phyloP scores from a whole-genome alignment of 2,113 vertebrate species.

The Muntiacus reevesi region DNA sequence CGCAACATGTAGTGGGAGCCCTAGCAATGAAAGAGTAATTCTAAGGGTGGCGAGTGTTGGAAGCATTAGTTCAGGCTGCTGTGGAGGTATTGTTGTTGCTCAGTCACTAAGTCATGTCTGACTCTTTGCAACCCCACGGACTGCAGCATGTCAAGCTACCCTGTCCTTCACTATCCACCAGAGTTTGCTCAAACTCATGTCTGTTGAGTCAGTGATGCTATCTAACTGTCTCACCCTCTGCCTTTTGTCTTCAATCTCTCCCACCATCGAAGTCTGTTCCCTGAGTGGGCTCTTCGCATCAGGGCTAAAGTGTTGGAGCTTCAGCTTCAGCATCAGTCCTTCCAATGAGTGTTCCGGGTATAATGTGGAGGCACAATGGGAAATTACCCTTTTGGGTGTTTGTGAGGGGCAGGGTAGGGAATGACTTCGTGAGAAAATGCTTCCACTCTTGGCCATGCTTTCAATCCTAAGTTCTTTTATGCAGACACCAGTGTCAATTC shows the following conservation, averaged over 20 bases:
- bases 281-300: background rate
- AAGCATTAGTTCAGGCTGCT: background rate
- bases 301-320: background rate
- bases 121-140: background rate
- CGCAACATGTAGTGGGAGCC: background rate
- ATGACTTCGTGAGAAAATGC: background rate
- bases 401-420: background rate
- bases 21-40: background rate
- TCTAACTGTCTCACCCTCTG: background rate
- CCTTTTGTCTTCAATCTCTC: background rate
- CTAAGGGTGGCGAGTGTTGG: background rate
- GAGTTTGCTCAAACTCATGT: background rate
- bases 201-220: background rate
- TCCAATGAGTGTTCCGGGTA: background rate
- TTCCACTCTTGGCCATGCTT: background rate
- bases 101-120: background rate
- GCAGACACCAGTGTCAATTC: background rate
- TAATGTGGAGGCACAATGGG: background rate
- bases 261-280: background rate
- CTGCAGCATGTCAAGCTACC: background rate
- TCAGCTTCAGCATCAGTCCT: background rate
- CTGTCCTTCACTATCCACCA: background rate
- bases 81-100: background rate
- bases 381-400: background rate
- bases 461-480: background rate